These are phyloP conservation scores for Oryzias dopingdopingensis DNA, from an alignment of 2,797 vertebrate species.

Conservation along the genomic window DNA sequence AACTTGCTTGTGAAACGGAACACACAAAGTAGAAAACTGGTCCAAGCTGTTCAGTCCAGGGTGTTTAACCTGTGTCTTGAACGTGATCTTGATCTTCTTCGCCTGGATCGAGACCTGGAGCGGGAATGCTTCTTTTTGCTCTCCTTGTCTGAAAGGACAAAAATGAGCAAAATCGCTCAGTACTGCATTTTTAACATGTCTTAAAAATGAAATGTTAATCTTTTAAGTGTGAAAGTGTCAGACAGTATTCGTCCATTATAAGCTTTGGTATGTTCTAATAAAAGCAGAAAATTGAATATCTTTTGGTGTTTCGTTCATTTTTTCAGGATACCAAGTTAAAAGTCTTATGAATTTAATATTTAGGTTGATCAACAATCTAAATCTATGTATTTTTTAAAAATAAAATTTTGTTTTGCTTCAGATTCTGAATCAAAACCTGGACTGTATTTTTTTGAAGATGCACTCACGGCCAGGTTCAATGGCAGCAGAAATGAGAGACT, in stretches of 20 bases:
- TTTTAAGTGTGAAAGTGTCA: too few species aligned
- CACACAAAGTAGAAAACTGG: not conserved
- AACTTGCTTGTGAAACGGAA: not conserved
- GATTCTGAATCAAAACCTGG: not conserved
- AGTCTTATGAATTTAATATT: too few species aligned
- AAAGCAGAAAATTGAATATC: too few species aligned
- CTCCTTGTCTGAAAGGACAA: conserved; percentile 81
- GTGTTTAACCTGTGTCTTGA: conserved; percentile 84
- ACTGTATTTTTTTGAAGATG: not conserved
- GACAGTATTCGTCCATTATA: too few species aligned
- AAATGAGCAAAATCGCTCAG: not conserved
- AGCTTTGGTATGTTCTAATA: too few species aligned
- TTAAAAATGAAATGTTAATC: too few species aligned
- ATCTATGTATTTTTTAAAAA: not conserved
- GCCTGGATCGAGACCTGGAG: conserved; percentile 87
- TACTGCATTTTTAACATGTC: too few species aligned
- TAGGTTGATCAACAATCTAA: too few species aligned
- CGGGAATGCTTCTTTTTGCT: conserved; percentile 88
- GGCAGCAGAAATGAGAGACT: conserved; percentile 95
- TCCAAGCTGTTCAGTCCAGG: not conserved
- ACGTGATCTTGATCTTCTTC: conserved; percentile 87
- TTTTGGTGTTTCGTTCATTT: too few species aligned
- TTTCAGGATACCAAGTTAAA: too few species aligned
- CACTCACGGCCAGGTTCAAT: conserved; percentile 91
- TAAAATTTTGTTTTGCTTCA: not conserved